A percentile compares a stretch with the other conserved stretches of the same genome.
phyloP scores from a whole-genome alignment of 2,113 vertebrate genomes.

The Thinocorus orbignyianus region DNA sequence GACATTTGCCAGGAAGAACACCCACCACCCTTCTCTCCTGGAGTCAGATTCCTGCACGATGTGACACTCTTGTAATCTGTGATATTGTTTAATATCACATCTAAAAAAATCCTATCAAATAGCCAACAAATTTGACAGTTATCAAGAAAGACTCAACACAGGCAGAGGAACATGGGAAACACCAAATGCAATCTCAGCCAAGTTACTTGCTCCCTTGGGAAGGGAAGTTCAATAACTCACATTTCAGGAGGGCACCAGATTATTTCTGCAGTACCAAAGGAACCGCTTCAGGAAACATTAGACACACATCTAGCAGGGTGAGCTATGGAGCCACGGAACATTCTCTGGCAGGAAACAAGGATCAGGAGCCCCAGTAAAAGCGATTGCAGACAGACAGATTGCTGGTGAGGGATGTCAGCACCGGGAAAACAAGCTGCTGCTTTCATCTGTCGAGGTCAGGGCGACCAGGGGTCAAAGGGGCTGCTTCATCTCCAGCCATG shows the following conservation, averaged over 20 bases:
- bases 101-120: neutral
- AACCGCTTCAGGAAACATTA: constrained; percentile 31
- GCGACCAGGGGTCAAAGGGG: neutral
- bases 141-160: constrained; percentile 12
- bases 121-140: constrained; percentile 11
- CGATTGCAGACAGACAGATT: neutral
- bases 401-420: neutral
- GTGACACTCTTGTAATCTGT: neutral
- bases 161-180: neutral
- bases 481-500: neutral
- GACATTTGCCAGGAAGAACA: neutral
- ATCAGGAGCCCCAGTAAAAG: neutral
- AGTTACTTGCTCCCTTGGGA: neutral
- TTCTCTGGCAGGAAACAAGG: neutral
- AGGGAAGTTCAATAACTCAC: constrained; percentile 16
- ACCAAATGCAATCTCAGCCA: neutral
- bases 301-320: neutral
- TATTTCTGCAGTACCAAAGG: constrained; percentile 3
- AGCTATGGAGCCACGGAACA: neutral
- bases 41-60: neutral
- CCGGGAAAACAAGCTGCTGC: neutral
- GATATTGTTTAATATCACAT: neutral
- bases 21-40: neutral
- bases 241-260: constrained; percentile 2
- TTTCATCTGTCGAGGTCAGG: neutral